These are phyloP conservation scores for Ptilodon capucinus DNA, from an alignment of 2,888 invertebrate species.

Conservation along the genomic window DNA sequence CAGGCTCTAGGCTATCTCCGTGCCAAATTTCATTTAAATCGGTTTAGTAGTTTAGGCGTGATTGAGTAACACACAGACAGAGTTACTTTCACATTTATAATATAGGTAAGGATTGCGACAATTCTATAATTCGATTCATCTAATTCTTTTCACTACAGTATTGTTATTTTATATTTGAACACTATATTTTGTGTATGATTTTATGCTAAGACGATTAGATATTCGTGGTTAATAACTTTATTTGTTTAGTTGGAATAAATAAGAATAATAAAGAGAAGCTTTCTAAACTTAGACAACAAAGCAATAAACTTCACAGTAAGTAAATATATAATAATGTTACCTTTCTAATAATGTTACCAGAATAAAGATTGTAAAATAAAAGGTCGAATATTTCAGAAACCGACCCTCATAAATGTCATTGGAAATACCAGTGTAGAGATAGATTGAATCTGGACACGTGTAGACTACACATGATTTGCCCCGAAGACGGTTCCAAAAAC, in stretches of 20 bases:
- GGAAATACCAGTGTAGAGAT: conserved; percentile 50
- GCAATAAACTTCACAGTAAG: neutral
- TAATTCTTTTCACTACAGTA: too few species aligned
- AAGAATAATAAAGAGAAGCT: neutral
- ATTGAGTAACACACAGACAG: too few species aligned
- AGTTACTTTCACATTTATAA: too few species aligned
- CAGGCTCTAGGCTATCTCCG: too few species aligned
- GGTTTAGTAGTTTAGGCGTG: too few species aligned
- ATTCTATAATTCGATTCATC: too few species aligned
- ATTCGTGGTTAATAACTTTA: too few species aligned
- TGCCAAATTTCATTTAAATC: too few species aligned
- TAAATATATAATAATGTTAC: neutral
- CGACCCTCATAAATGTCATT: conserved; percentile 39
- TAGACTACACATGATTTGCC: conserved; percentile 40
- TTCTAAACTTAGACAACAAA: neutral
- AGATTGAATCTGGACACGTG: conserved; percentile 46
- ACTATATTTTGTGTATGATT: too few species aligned
- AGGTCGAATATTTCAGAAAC: neutral
- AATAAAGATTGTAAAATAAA: neutral
- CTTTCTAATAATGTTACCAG: neutral
- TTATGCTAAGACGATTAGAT: too few species aligned
- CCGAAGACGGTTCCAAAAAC: conserved; percentile 6
- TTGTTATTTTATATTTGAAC: too few species aligned
- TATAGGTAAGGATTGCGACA: too few species aligned
- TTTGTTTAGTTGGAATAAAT: neutral